Evolutionary conservation across 2,797 vertebrate species (phyloP).

Genomic region (Urophycis tenuis): DNA sequence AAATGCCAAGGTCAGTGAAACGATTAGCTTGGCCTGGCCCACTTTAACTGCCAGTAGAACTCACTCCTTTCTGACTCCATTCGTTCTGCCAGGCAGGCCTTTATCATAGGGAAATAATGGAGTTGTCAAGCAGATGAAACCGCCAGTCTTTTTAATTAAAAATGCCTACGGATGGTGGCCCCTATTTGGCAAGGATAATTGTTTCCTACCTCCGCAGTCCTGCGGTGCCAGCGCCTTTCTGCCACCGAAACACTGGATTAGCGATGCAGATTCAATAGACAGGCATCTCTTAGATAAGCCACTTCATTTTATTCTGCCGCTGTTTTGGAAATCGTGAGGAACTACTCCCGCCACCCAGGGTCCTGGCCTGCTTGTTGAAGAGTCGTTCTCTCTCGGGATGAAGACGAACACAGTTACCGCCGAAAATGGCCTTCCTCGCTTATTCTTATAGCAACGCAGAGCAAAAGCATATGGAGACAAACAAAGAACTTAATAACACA

Average conservation of each 20-base stretch:
- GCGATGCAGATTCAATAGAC: slow-evolving; percentile 36
- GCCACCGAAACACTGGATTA: slow-evolving; percentile 28
- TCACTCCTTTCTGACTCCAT: slow-evolving; percentile 37
- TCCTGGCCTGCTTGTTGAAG: neutral
- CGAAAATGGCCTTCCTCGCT: neutral
- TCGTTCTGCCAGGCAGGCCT: slow-evolving; percentile 50
- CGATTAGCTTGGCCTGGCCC: slow-evolving; percentile 39
- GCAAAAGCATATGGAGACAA: neutral
- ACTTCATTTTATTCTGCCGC: slow-evolving; percentile 45
- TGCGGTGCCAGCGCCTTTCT: slow-evolving; percentile 24
- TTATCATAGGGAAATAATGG: slow-evolving; percentile 61
- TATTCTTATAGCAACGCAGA: neutral
- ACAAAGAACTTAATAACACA: neutral
- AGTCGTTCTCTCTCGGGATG: neutral
- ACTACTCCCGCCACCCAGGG: neutral
- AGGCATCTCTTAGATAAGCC: slow-evolving; percentile 38
- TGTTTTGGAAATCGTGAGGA: slow-evolving; percentile 34
- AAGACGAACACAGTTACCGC: neutral
- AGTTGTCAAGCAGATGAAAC: slow-evolving; percentile 62
- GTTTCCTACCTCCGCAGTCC: slow-evolving; percentile 49
- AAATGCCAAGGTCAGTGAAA: slow-evolving; percentile 52
- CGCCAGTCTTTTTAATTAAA: slow-evolving; percentile 68
- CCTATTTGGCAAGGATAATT: slow-evolving; percentile 56
- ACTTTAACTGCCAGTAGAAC: slow-evolving; percentile 43
- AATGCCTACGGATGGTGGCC: slow-evolving; percentile 44